Conservation (phyloP, 2,888 invertebrate species). For the Malthinus flaveolus region DNA sequence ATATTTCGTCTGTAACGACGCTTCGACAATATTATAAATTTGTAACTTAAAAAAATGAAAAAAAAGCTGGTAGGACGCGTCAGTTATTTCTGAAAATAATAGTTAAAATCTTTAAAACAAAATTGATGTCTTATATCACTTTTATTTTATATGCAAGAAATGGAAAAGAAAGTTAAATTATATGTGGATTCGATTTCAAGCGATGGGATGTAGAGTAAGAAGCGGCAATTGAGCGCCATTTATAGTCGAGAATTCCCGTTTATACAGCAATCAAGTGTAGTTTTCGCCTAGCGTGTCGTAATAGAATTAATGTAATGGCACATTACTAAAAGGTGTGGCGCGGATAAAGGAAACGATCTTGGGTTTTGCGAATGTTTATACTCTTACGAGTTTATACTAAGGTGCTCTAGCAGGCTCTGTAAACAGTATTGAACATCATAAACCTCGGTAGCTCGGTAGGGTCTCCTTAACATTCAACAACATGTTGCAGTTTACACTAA, state of each 20-base stretch:
- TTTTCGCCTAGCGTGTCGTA: constrained; percentile 49
- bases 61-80: not conserved
- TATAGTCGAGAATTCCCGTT: constrained; percentile 48
- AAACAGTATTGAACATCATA: constrained; percentile 23
- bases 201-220: constrained; percentile 23
- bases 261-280: constrained; percentile 51
- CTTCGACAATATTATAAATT: too few relatives aligned
- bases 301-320: constrained; percentile 52
- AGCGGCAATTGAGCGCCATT: constrained; percentile 43
- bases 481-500: constrained; percentile 5
- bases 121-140: too few relatives aligned
- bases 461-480: constrained; percentile 1
- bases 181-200: constrained; percentile 36
- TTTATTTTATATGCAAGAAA: constrained; percentile 14
- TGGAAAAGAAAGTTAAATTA: constrained; percentile 36
- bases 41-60: not conserved
- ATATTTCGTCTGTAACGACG: too few relatives aligned
- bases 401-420: constrained; percentile 15
- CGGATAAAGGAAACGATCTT: constrained; percentile 44
- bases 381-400: constrained; percentile 25
- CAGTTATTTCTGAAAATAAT: not conserved
- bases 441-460: not conserved
- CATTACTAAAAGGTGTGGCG: constrained; percentile 43
- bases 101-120: not conserved
- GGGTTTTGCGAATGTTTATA: constrained; percentile 31